Evolutionary conservation across 1,140 invertebrate genomes (phyloP), one percentile per base, ranked within the genome.

Genomic region (Bilobella aurantiaca): DNA sequence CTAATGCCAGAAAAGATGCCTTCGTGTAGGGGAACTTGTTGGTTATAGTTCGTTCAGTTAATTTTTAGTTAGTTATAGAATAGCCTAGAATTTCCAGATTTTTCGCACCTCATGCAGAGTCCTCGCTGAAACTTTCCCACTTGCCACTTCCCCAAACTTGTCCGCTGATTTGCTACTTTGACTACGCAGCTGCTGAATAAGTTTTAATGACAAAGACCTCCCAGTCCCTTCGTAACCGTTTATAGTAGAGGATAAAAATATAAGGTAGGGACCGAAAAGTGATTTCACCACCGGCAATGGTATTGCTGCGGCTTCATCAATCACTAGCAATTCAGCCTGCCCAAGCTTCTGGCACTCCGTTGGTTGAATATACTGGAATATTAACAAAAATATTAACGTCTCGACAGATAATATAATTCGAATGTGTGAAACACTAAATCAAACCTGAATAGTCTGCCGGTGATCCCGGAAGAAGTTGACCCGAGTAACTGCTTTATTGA

Each of bases 271-370:
- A 0, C 93, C 93, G 60, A 93, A 81, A 75, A 97, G 87, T 46
- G 86, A 84, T 74, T 93, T 93, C 0, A 99, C 95, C 72, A 93
- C 84, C 0, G 93, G 90, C 57, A 99, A 79, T 0, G 97, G 97
- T 72, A 99, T 99, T 23, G 96, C 97, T 1, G 96, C 97, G 12
- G 97, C 97, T 81, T 99, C 97, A 77, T 99, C 97, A 71, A 99
- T 97, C 25, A 98, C 86, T 30, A 99, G 80, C 16, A 99, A 78
- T 79, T 99, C 96, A 18, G 94, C 93, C 76, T 96, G 93, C 21
- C 88, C 87, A 29, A 98, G 80, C 69, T 92, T 87, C 53, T 85
- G 83, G n/a, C 86, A 85, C 78, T 99, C 95, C 34, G 85, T 86
- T 25, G 96, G 96, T 73, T 92, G 87, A 75, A 98, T 95, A 75